Evolutionary conservation across 92 coral and sea anemone genomes (phyloP), one percentile per base, ranked within the genome.

Genomic region (Phenganax stokvisi): DNA sequence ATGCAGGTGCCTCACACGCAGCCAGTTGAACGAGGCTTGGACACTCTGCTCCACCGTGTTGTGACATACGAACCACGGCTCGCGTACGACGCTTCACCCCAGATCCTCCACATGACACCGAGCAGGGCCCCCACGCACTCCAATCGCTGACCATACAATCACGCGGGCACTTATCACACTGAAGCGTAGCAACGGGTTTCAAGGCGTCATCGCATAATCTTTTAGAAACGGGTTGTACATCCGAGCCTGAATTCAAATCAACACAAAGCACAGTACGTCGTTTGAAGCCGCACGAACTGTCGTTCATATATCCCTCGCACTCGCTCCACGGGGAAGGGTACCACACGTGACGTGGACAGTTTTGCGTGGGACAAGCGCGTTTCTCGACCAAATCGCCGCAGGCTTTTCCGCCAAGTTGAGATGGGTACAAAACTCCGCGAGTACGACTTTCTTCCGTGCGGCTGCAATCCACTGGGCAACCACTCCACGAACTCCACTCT

Each of bases 71-170:
- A 13, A 68, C n/a, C 12, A 68, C 73, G 6, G 8, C 29, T 27
- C 73, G 73, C 3, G 11, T n/a, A 13, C 54, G 73, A 10, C n/a
- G 31, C 54, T 68, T 68, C n/a, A 68, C 83, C 15, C 83, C 83
- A 12, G 25, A 12, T 0, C 27, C 56, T 11, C 83, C 83, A 56
- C 83, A 79, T 16, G 74, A 79, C 51, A 61, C 65, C 16, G 83
- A 79, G 56, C 83, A 79, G 1, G 83, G 62, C 65, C 56, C 74
- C 83, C 83, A 79, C 9, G 67, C 51, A 20, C 69, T 79, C 83
- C 83, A 79, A 54, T 17, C 16, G 56, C 83, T 79, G 65, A 79
- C 57, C 31, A 54, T 37, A 54, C 83, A 79, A 12, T 79, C 83
- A 51, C 69, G 37, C 31, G 83, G 83, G 31, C 83, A 79, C 37